Evolutionary conservation across 2,888 invertebrate species (phyloP).

Genomic region (Diabrotica balteata): DNA sequence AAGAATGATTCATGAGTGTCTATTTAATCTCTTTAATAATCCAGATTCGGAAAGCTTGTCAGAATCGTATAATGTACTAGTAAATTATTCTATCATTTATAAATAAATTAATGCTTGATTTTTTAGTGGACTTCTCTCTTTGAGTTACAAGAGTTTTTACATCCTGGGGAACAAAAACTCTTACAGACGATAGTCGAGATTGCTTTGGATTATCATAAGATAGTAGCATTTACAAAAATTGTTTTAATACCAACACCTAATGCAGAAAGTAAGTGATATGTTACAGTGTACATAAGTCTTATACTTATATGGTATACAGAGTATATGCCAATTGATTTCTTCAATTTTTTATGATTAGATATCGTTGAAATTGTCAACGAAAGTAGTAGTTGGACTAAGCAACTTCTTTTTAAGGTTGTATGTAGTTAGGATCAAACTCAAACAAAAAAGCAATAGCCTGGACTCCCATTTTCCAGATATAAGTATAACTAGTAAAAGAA

Average conservation of each 20-base stretch:
- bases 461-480: no score
- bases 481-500: no score
- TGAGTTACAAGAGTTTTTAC: conserved; percentile 63
- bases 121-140: conserved; percentile 51
- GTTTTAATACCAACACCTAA: conserved; percentile 40
- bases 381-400: no score
- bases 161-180: conserved; percentile 70
- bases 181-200: conserved; percentile 68
- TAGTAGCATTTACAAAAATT: conserved; percentile 68
- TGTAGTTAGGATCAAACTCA: no score
- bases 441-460: no score
- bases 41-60: conserved; percentile 46
- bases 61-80: conserved; percentile 44
- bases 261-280: no score
- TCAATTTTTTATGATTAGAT: no score
- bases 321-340: no score
- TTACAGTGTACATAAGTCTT: no score
- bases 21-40: conserved; percentile 71
- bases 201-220: conserved; percentile 69
- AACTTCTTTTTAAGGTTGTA: no score
- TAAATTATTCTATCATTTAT: conserved; percentile 7
- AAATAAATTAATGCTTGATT: conserved; percentile 1
- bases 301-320: no score
- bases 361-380: no score
- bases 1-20: conserved; percentile 73